Conservation (phyloP, 2,113 vertebrate genomes). For the Scytalopus superciliaris region DNA sequence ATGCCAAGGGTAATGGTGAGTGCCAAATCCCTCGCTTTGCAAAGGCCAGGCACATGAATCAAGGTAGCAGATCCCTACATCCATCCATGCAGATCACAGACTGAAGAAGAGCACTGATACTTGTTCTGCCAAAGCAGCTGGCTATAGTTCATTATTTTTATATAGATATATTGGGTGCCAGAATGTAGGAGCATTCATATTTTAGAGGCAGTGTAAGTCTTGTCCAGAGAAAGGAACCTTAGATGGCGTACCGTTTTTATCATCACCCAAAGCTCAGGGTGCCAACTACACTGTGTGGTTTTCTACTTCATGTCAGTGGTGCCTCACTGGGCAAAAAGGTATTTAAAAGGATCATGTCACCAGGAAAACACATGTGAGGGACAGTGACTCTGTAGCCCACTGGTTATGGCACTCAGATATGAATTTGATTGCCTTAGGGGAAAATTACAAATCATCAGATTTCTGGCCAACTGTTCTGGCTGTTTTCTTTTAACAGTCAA, state of each 20-base stretch:
- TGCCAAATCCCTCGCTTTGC: not conserved
- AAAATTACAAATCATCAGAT: not conserved
- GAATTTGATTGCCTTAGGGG: not conserved
- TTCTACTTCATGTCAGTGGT: not conserved
- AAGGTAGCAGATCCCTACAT: not conserved
- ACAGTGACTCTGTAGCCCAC: not conserved
- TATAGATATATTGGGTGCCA: not conserved
- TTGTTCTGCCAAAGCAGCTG: not conserved
- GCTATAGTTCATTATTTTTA: not conserved
- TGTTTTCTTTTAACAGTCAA: not conserved
- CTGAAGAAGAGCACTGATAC: not conserved
- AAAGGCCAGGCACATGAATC: not conserved
- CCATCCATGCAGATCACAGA: not conserved
- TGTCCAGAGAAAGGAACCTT: not conserved
- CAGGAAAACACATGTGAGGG: not conserved
- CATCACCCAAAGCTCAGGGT: not conserved
- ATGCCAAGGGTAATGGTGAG: fast-evolving
- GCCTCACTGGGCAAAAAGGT: not conserved
- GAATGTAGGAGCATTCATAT: not conserved
- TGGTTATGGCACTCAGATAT: not conserved
- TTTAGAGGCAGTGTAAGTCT: not conserved
- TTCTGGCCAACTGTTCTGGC: not conserved
- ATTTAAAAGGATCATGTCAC: not conserved
- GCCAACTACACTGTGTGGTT: not conserved
- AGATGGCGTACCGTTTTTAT: not conserved